Evolutionary conservation across 2,113 vertebrate genomes (phyloP), one percentile per base, ranked within the genome.

Genomic region (Pelmatolapia mariae): DNA sequence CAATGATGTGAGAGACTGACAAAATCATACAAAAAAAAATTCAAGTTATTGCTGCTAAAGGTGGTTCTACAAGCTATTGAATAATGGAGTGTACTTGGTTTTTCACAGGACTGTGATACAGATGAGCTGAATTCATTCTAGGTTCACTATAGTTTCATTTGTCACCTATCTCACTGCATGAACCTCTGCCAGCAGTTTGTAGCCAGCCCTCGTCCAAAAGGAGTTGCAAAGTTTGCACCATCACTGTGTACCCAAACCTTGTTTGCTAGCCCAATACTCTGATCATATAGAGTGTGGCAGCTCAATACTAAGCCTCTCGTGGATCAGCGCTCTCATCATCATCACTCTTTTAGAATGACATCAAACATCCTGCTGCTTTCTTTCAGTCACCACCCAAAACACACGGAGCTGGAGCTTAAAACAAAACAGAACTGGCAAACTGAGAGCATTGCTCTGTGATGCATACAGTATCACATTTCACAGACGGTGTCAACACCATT

Each of bases 351-450:
- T 40, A 63, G 19, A 76, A 36, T 68, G 85, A 85, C n/a, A 31
- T 79, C 80, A 85, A 76, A 53, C 81, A 81, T 73, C 61, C 54
- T 84, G 71, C 24, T 80, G 56, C 36, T 76, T 82, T 84, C 33
- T 76, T 86, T 90, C 16, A 36, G 87, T 89, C 85, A 88, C 57
- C 81, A 81, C 50, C 81, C 81, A 78, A 86, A 91, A 83, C 81
- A 81, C 78, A 83, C 63, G 47, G 86, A 88, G 87, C 86, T 90
- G 86, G 78, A 57, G 47, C 81, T 71, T 38, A 53, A 84, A 84
- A 84, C 31, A 73, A 85, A 83, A 50, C 31, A 5, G 1, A 24
- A 89, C 59, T 12, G 10, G 52, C 52, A 81, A 86, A 89, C 10
- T 2, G 79, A 61, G 36, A 80, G 24, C 7, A 5, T 6, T 36